Evolutionary conservation across 64 coral and sea anemone genomes (phyloP).

Genomic region (Pocillopora verrucosa): DNA sequence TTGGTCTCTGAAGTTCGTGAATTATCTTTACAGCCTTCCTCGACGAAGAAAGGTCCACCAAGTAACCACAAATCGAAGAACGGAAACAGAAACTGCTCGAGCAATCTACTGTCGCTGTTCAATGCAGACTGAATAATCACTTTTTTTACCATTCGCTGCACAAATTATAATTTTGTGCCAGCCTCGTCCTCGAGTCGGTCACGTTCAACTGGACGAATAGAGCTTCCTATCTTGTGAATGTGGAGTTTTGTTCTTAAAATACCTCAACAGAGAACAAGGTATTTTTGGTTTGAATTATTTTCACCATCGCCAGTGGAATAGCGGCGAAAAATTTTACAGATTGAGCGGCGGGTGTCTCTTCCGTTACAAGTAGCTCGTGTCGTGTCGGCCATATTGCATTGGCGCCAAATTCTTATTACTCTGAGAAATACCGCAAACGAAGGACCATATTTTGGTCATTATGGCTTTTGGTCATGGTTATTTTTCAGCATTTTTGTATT

Average conservation of each 20-base stretch:
- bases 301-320: neutral
- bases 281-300: conserved; percentile 28
- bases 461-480: neutral
- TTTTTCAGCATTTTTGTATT: conserved; percentile 3
- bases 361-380: conserved; percentile 11
- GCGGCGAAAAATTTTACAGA: conserved; percentile 14
- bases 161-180: conserved; percentile 49
- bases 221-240: conserved; percentile 13
- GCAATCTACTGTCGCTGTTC: conserved; percentile 2
- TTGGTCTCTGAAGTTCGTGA: conserved; percentile 26
- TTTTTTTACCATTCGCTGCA: conserved; percentile 72
- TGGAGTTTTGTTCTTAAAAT: conserved; percentile 5
- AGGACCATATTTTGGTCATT: neutral
- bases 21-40: conserved; percentile 15
- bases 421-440: neutral
- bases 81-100: conserved; percentile 24
- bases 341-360: neutral
- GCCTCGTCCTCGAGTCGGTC: conserved; percentile 69
- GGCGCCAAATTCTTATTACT: conserved; percentile 59
- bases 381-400: conserved; percentile 59
- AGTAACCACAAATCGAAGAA: neutral
- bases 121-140: conserved; percentile 53
- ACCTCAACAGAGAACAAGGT: conserved; percentile 42
- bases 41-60: conserved; percentile 13
- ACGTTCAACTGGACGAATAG: conserved; percentile 50